phyloP scores from a whole-genome alignment of 1,140 invertebrate species.

The Drosophila chauvacae region DNA sequence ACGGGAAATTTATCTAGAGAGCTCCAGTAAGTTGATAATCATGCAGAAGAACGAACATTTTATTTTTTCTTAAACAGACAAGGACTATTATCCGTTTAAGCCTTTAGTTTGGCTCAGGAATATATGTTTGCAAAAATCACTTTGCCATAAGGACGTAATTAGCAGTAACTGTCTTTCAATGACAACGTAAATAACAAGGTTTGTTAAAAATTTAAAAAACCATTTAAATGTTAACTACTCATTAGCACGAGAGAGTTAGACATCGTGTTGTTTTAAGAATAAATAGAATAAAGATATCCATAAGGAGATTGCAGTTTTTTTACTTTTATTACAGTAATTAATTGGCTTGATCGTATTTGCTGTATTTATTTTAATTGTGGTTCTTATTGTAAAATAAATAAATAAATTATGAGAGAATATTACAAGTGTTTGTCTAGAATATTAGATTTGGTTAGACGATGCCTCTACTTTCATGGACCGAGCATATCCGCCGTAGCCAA shows the following conservation, averaged over 20 bases:
- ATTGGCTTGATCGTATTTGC: neutral
- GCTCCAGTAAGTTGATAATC: neutral
- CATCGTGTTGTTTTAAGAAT: neutral
- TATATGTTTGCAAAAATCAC: neutral
- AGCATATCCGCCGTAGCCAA: slow-evolving; percentile 86
- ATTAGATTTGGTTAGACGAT: slow-evolving; percentile 53
- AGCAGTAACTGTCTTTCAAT: neutral
- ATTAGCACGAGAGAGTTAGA: neutral
- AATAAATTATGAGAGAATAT: slow-evolving; percentile 43
- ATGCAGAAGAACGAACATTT: neutral
- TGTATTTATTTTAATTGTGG: neutral
- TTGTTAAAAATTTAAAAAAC: neutral
- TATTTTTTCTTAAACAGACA: neutral
- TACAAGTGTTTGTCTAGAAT: slow-evolving; percentile 21
- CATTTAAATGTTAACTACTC: neutral
- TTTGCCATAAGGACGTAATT: neutral
- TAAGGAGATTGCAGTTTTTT: neutral
- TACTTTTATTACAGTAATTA: too few species aligned
- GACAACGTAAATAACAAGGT: neutral
- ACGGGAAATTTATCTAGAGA: neutral
- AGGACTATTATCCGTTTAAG: neutral
- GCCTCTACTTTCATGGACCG: slow-evolving; percentile 72
- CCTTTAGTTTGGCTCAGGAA: neutral
- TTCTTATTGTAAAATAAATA: slow-evolving; percentile 48
- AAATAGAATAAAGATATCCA: neutral